Percentiles rank a stretch among this genome's conserved stretches.
Evolutionary conservation across 2,797 vertebrate species (phyloP).

Genomic region (Notolepis coatsorum): DNA sequence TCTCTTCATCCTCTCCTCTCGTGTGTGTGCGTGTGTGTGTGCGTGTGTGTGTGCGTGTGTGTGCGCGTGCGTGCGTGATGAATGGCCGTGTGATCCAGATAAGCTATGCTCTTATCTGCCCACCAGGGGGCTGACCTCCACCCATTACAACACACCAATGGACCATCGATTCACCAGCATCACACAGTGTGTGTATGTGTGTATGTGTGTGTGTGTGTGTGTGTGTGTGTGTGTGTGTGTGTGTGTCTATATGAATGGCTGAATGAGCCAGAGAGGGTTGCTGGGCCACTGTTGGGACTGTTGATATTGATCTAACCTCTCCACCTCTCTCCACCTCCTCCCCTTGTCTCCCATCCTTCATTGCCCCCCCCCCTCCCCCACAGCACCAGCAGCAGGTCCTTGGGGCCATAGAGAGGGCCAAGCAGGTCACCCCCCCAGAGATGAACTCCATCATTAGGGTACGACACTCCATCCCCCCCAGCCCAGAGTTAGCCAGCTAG

Average conservation of each 20-base stretch:
- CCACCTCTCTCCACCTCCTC: conserved; percentile 39
- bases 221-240: conserved; percentile 6
- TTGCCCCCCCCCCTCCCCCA: conserved; percentile 29
- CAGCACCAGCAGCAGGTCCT: conserved; percentile 99
- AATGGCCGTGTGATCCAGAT: conserved; percentile 76
- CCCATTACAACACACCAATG: conserved; percentile 68
- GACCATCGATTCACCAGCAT: conserved; percentile 60
- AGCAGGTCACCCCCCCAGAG: conserved; percentile 97
- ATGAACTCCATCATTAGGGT: conserved; percentile 99
- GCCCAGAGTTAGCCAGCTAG: conserved; percentile 10
- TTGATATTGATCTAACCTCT: conserved; percentile 79
- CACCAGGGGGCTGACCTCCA: conserved; percentile 74
- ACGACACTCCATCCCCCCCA: conserved; percentile 63
- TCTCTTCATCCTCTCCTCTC: not conserved
- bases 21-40: conserved; percentile 19
- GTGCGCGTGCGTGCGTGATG: conserved; percentile 64
- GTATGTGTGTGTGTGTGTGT: conserved; percentile 17
- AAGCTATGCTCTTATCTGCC: conserved; percentile 75
- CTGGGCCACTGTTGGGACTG: conserved; percentile 60
- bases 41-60: conserved; percentile 2
- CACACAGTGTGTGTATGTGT: conserved; percentile 33
- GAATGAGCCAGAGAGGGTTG: conserved; percentile 50
- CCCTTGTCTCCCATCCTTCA: conserved; percentile 53
- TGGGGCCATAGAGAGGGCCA: conserved; percentile 96
- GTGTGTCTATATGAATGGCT: conserved; percentile 45